Percentiles rank a stretch among this genome's conserved stretches.
Conservation (phyloP, 2,113 vertebrate genomes). For the Actinemys pallida region DNA sequence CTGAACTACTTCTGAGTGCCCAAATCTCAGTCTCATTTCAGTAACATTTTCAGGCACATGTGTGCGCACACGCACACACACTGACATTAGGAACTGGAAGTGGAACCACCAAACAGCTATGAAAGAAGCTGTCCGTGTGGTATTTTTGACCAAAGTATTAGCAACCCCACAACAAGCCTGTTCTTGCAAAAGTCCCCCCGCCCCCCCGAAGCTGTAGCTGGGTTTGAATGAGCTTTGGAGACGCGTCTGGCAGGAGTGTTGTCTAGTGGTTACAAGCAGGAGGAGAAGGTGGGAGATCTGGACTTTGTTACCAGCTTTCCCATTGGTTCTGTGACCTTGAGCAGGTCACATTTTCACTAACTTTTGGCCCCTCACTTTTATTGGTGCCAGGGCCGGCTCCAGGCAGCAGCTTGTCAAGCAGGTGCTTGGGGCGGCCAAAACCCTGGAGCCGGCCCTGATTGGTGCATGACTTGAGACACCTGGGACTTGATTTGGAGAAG, state of each 20-base stretch:
- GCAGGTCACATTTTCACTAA: not conserved
- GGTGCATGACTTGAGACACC: accelerated
- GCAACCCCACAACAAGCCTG: not conserved
- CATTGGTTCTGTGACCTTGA: not conserved
- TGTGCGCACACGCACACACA: too few species aligned
- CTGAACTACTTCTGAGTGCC: not conserved
- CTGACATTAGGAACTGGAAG: not conserved
- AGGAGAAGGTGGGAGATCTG: accelerated
- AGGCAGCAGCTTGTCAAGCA: too few species aligned
- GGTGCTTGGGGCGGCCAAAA: too few species aligned
- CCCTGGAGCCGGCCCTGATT: not conserved
- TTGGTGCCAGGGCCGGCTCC: not conserved
- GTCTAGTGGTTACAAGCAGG: not conserved
- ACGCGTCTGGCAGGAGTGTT: not conserved
- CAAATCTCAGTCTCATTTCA: accelerated
- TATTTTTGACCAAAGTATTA: not conserved
- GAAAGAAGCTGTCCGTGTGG: not conserved
- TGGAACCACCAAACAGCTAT: not conserved
- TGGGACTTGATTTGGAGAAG: accelerated
- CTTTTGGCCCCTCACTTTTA: accelerated
- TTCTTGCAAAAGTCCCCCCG: not conserved
- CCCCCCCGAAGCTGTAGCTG: not conserved
- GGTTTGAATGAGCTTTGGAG: not conserved
- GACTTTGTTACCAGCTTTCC: accelerated
- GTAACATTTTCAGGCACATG: accelerated